Evolutionary conservation across 2,113 vertebrate genomes (phyloP), one percentile per base, ranked within the genome.

Genomic region (Antechinus stuartii): DNA sequence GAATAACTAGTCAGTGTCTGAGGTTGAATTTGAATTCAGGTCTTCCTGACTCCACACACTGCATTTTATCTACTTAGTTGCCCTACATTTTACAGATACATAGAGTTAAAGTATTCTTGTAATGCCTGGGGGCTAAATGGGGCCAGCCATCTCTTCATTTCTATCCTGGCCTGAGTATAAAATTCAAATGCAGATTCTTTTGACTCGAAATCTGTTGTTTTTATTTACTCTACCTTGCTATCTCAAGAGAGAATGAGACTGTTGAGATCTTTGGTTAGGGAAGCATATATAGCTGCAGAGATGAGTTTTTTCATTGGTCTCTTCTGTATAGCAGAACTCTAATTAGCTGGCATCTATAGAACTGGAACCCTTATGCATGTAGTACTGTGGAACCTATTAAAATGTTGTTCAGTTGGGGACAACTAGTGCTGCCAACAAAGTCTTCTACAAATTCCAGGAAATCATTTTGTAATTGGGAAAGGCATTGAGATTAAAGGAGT

Each of bases 341-440:
- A 11, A 11, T 93, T 57, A 27, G 91, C 91, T 90, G 93, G 92
- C 55, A 93, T n/a, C 54, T 68, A 8, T 53, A 30, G 35, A 68
- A 8, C 52, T 95, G 94, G 91, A 96, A 95, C 47, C 54, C 2
- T n/a, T 89, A 11, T 46, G 30, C 16, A 49, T 7, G 46, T 91
- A n/a, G 53, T 42, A 12, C 12, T 8, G 16, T 52, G 89, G 89
- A 52, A 89, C 35, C 5, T 93, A 92, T 95, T 12, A 27, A 93
- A 94, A 95, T 92, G 91, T 95, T 91, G 68, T 5, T 84, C 35
- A 8, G 89, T 53, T 55, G 57, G 94, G 76, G 76, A 92, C 95
- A 76, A 90, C 11, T 12, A 93, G 2, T 11, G 3, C 57, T 96
- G 96, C 57, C n/a, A 68, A 53, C 42, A 52, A 0, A 91, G 92